Evolutionary conservation across 2,113 vertebrate species (phyloP), one percentile per base, ranked within the genome.

Genomic region (Xiphophorus couchianus): DNA sequence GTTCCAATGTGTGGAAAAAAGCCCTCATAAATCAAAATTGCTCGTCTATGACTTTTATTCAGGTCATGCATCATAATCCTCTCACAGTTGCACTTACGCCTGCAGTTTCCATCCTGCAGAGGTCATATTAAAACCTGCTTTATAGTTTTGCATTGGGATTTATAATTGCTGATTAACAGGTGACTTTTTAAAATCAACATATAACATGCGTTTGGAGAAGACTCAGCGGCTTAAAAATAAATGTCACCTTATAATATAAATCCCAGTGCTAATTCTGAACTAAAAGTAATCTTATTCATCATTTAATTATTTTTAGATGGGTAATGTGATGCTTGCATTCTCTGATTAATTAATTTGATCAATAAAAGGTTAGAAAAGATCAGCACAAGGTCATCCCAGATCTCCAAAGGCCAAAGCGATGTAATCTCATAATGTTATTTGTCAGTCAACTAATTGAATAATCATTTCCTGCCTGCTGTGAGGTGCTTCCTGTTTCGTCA

Each of bases 21-120:
- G 19, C 19, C 84, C 85, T 74, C 83, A 86, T 84, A 89, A 85
- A 90, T 89, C 88, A 87, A 82, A 84, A 86, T 81, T 78, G 74
- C 60, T 62, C 66, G 62, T 31, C 78, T 88, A 76, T 80, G 82
- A 82, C 72, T 88, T 77, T 54, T 67, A 68, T 79, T 80, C 54
- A 31, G 61, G 61, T 69, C 15, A 73, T 82, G 81, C 75, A 88
- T 90, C 84, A 81, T 85, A 84, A 86, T 91, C 78, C 85, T 81
- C 63, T 86, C 82, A 77, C 73, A 69, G 83, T 79, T 77, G 73
- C 77, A 78, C 77, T 84, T 85, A 73, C 3, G 72, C 84, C 77
- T 76, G 78, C 80, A 66, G 77, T 65, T 85, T 85, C 75, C 77
- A 76, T 63, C 73, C 77, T 83, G 58, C 29, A 64, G 72, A 83